Conservation (phyloP, 2,113 vertebrate species). For the Xiphias gladius region DNA sequence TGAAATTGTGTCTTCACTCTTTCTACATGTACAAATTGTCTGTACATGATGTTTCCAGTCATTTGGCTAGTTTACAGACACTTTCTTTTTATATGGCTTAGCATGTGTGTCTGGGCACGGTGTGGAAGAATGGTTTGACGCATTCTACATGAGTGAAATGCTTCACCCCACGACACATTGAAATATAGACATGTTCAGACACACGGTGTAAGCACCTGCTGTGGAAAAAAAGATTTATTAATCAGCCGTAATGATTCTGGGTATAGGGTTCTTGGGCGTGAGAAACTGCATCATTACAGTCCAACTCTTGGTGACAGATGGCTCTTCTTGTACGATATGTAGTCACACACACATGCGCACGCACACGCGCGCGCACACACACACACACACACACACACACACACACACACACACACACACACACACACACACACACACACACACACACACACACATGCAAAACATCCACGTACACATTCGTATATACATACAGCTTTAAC, state of each 20-base stretch:
- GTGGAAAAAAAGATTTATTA: constrained; percentile 47
- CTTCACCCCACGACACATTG: neutral
- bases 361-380: constrained; percentile 12
- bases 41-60: constrained; percentile 28
- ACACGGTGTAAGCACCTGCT: constrained; percentile 39
- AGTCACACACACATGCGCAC: constrained; percentile 1
- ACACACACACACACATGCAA: constrained; percentile 10
- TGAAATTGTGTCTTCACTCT: constrained; percentile 27
- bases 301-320: constrained; percentile 45
- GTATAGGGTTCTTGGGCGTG: constrained; percentile 38
- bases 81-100: constrained; percentile 3
- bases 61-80: constrained; percentile 12
- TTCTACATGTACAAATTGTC: constrained; percentile 17
- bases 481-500: constrained; percentile 26
- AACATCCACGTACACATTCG: constrained; percentile 16
- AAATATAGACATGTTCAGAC: constrained; percentile 15
- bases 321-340: neutral
- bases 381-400: constrained; percentile 8
- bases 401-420: too few relatives aligned
- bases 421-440: too few relatives aligned
- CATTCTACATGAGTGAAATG: constrained; percentile 10
- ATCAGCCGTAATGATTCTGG: constrained; percentile 45
- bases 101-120: constrained; percentile 1
- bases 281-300: constrained; percentile 48
- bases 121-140: neutral